Percentiles rank a stretch among this genome's conserved stretches.
Conservation (phyloP, 1,140 invertebrate species). For the Delia radicum region DNA sequence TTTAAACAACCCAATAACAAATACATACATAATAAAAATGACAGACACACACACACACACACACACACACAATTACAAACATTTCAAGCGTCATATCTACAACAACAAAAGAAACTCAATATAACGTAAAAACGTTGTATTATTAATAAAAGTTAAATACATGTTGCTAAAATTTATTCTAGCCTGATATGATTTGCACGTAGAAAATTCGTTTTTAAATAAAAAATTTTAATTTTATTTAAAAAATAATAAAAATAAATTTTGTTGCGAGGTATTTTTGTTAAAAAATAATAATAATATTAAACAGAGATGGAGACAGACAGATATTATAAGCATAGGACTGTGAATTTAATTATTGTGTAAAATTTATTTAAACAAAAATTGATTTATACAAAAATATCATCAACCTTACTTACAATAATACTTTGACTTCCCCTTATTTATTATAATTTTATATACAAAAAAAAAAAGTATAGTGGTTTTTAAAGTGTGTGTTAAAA, state of each 20-base stretch:
- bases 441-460: too few species aligned
- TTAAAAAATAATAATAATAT: not conserved
- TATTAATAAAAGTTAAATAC: not conserved
- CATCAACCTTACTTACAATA: too few species aligned
- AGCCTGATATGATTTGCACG: conserved; percentile 51
- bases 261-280: not conserved
- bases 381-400: too few species aligned
- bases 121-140: conserved; percentile 1
- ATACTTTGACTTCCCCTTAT: not conserved
- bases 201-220: conserved; percentile 55
- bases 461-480: too few species aligned
- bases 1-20: not conserved
- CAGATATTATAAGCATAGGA: too few species aligned
- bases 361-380: too few species aligned
- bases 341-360: too few species aligned
- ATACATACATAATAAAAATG: not conserved
- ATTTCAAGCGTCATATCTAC: too few species aligned
- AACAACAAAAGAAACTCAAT: too few species aligned
- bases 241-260: too few species aligned
- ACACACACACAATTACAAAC: too few species aligned
- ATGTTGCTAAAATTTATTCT: conserved; percentile 30
- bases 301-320: not conserved
- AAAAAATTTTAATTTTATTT: conserved; percentile 3
- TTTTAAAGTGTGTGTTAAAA: too few species aligned
- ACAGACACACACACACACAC: not conserved